Percentiles rank a stretch among this genome's conserved stretches.
These are phyloP conservation scores for Oreochromis spilurus DNA, from an alignment of 2,113 vertebrate genomes.

Conservation along the genomic window DNA sequence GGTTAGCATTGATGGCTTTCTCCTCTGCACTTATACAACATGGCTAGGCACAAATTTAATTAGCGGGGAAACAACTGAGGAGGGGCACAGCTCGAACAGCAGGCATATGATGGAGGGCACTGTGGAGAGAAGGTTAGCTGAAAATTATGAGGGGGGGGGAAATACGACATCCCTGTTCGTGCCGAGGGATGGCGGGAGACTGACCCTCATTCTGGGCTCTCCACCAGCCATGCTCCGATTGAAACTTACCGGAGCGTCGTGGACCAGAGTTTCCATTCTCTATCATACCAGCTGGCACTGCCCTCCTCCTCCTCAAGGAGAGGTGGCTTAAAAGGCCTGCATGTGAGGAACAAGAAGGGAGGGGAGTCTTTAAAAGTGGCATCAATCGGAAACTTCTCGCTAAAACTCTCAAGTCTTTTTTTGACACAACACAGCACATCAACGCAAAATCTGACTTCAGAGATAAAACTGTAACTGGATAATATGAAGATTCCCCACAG, in stretches of 20 bases:
- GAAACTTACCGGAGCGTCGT: slow-evolving; percentile 45
- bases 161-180: neutral
- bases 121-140: neutral
- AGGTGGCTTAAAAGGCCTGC: slow-evolving; percentile 56
- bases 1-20: slow-evolving; percentile 9
- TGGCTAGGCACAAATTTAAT: neutral
- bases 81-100: neutral
- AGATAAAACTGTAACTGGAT: neutral
- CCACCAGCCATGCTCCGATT: slow-evolving; percentile 26
- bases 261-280: slow-evolving; percentile 41
- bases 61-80: neutral
- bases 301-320: slow-evolving; percentile 54
- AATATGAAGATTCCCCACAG: neutral
- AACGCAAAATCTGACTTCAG: neutral
- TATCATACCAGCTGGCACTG: neutral
- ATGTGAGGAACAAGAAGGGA: slow-evolving; percentile 38
- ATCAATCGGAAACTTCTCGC: neutral
- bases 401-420: neutral
- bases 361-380: neutral
- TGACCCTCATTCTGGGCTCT: neutral
- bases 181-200: slow-evolving; percentile 2
- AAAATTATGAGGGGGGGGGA: neutral
- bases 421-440: neutral
- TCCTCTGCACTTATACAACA: neutral
- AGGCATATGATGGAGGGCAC: neutral